Conservation (phyloP, 2,888 invertebrate genomes). For the Cantharis rustica region DNA sequence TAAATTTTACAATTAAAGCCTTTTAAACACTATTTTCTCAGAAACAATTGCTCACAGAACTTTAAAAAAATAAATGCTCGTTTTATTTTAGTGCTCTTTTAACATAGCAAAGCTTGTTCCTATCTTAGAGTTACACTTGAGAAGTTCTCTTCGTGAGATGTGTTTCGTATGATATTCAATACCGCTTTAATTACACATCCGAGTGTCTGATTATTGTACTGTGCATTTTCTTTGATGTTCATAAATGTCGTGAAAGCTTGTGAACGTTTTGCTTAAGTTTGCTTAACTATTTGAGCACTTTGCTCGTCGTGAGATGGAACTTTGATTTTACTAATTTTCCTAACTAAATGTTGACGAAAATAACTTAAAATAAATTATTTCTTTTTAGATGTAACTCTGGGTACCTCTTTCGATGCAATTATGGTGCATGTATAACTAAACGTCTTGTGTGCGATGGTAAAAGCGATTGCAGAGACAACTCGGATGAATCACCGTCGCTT, state of each 20-base stretch:
- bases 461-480: slow-evolving; percentile 53
- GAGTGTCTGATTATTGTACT: neutral
- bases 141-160: neutral
- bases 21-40: too few relatives aligned
- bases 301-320: neutral
- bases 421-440: slow-evolving; percentile 53
- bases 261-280: neutral
- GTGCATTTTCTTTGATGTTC: neutral
- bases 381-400: neutral
- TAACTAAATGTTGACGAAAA: neutral
- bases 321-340: neutral
- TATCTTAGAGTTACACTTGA: too few relatives aligned
- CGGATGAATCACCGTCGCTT: slow-evolving; percentile 3
- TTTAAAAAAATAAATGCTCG: too few relatives aligned
- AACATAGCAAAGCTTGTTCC: too few relatives aligned
- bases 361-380: neutral
- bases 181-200: neutral
- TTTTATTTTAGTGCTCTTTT: too few relatives aligned
- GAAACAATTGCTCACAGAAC: too few relatives aligned
- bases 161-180: neutral
- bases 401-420: slow-evolving; percentile 41
- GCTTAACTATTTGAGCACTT: neutral
- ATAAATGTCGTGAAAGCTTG: neutral
- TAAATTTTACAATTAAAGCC: too few relatives aligned
- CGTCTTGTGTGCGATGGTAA: slow-evolving; percentile 56